Evolutionary conservation across 2,797 vertebrate species (phyloP).

Genomic region (Chaenodraco wilsoni): DNA sequence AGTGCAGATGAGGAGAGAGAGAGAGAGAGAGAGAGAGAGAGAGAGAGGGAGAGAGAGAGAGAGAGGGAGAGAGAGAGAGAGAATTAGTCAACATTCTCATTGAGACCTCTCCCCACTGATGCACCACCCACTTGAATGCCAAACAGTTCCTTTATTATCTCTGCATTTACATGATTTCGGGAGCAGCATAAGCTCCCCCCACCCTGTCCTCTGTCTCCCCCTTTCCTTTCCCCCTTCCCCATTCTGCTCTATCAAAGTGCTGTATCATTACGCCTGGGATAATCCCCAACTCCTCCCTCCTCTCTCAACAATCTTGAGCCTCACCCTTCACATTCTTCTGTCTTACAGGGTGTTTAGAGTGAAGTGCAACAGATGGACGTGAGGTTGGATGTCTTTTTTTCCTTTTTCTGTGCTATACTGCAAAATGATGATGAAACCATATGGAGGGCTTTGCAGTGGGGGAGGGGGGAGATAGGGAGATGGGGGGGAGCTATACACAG

Average conservation of each 20-base stretch:
- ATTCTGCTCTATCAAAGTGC: constrained; percentile 70
- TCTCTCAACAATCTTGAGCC: constrained; percentile 45
- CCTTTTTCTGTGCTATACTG: constrained; percentile 54
- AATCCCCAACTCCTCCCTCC: constrained; percentile 62
- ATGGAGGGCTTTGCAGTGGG: constrained; percentile 70
- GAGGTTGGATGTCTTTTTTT: constrained; percentile 49
- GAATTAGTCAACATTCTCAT: constrained; percentile 63
- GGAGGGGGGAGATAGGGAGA: constrained; percentile 9
- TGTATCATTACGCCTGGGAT: constrained; percentile 81
- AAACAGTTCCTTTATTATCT: constrained; percentile 84
- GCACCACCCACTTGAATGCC: constrained; percentile 81
- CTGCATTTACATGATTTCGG: constrained; percentile 78
- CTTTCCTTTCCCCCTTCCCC: constrained; percentile 24
- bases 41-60: background rate
- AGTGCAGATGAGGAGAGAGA: background rate
- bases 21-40: too few relatives aligned
- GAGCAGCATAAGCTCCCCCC: constrained; percentile 68
- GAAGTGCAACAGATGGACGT: background rate
- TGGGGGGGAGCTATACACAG: constrained; percentile 48
- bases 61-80: constrained; percentile 13
- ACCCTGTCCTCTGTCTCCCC: constrained; percentile 52
- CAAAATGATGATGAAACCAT: constrained; percentile 85
- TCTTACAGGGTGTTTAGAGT: constrained; percentile 56
- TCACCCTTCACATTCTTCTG: constrained; percentile 54
- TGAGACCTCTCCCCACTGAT: constrained; percentile 76